Percentiles rank a stretch among this genome's conserved stretches.
Evolutionary conservation across 2,113 vertebrate species (phyloP).

Genomic region (cat (Felis catus)): F.catus_Fca126_mat1.0 CM031412.1:109649001-109649500

Average conservation of each 20-base stretch:
- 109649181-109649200: neutral
- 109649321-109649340: constrained; percentile 21
- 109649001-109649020: neutral
- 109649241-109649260: constrained; percentile 4
- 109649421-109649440: constrained; percentile 34
- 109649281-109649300: constrained; percentile 13
- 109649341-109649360: neutral
- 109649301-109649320: neutral
- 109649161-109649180: neutral
- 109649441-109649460: constrained; percentile 58
- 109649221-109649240: neutral
- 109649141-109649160: neutral
- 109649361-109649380: neutral
- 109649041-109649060: neutral
- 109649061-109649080: constrained; percentile 29
- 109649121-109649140: neutral
- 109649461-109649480: constrained; percentile 39
- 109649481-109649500: constrained; percentile 49
- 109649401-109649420: constrained; percentile 26
- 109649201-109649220: neutral
- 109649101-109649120: neutral
- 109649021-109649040: neutral
- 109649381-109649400: constrained; percentile 37
- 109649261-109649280: neutral
- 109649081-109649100: neutral